A percentile compares a stretch with the other conserved stretches of the same genome.
Evolutionary conservation across 2,797 vertebrate genomes (phyloP).

Genomic region (Borostomias antarcticus): DNA sequence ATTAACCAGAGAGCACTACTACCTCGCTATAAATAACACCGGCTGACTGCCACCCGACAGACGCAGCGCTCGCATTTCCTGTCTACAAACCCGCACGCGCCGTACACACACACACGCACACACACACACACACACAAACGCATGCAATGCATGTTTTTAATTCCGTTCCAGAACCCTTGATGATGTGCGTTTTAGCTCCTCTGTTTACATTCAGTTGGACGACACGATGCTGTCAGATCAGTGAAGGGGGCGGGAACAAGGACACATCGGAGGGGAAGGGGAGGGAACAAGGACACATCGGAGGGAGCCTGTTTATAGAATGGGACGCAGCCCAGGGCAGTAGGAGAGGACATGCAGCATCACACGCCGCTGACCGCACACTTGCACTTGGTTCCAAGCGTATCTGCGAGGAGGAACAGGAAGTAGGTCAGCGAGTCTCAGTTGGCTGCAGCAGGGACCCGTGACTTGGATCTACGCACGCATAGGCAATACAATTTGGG

Average conservation of each 20-base stretch:
- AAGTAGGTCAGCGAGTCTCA: slow-evolving; percentile 46
- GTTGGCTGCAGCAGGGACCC: slow-evolving; percentile 12
- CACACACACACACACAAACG: not conserved
- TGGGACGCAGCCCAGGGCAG: too few species aligned
- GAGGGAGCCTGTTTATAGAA: too few species aligned
- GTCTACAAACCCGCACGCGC: slow-evolving; percentile 17
- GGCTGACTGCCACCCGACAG: slow-evolving; percentile 43
- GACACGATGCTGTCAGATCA: too few species aligned
- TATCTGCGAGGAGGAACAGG: slow-evolving; percentile 17
- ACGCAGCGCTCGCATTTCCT: slow-evolving; percentile 41
- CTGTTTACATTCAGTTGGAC: not conserved
- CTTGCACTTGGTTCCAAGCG: slow-evolving; percentile 35
- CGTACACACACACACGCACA: not conserved
- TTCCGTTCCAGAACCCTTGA: not conserved
- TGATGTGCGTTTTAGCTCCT: not conserved
- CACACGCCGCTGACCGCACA: not conserved
- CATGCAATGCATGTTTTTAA: not conserved
- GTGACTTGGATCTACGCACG: not conserved
- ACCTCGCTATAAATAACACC: slow-evolving; percentile 64
- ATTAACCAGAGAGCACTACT: slow-evolving; percentile 54
- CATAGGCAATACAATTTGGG: not conserved
- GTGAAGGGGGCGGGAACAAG: too few species aligned
- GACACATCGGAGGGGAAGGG: too few species aligned
- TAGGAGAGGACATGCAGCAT: not conserved
- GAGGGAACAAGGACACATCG: too few species aligned